These are phyloP conservation scores for Stenchaetothrips biformis DNA, from an alignment of 2,888 invertebrate genomes.

Conservation along the genomic window DNA sequence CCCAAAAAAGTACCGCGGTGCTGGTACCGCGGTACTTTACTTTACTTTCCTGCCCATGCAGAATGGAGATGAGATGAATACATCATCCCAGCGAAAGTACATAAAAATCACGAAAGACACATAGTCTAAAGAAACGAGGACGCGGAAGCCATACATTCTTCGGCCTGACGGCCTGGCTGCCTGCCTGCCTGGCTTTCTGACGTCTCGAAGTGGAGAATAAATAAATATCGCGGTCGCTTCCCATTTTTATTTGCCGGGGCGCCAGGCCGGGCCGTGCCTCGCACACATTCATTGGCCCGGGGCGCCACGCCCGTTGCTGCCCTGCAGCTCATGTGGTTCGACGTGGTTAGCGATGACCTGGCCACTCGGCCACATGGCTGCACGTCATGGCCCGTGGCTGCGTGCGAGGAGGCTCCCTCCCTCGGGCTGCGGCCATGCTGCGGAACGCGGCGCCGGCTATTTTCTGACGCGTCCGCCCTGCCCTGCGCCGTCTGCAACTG, in stretches of 20 bases:
- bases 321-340: neutral
- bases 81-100: neutral
- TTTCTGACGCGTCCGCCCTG: no score
- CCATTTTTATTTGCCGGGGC: neutral
- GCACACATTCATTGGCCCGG: neutral
- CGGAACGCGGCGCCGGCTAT: no score
- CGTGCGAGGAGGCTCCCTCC: no score
- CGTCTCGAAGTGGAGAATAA: constrained; percentile 15
- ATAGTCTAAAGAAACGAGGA: constrained; percentile 1
- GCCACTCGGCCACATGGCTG: no score
- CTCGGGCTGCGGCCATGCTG: no score
- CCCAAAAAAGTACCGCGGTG: no score
- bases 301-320: neutral
- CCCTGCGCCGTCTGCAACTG: no score
- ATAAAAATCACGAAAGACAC: neutral
- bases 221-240: constrained; percentile 18
- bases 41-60: no score
- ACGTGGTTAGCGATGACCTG: no score
- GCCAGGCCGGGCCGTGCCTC: neutral
- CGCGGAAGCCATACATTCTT: constrained; percentile 24
- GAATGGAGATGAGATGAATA: constrained; percentile 11
- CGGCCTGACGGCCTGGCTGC: neutral
- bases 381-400: no score
- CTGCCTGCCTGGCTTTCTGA: no score
- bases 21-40: no score